Conservation (phyloP, 2,888 invertebrate genomes). For the Plebejus argus region DNA sequence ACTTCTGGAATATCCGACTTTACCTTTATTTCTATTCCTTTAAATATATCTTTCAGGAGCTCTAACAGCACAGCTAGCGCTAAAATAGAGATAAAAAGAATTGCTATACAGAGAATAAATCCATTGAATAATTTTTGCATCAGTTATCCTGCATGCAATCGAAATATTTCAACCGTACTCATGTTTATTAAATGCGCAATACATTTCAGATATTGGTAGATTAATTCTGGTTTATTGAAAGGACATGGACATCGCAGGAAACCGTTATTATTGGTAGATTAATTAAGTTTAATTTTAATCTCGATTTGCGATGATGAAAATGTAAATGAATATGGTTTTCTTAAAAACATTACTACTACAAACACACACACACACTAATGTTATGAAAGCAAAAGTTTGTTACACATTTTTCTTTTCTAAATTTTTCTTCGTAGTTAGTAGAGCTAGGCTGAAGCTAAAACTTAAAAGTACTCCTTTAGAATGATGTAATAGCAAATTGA, state of each 20-base stretch:
- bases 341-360: not conserved
- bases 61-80: not conserved
- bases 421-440: no score
- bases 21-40: no score
- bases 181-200: constrained; percentile 24
- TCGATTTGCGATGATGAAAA: not conserved
- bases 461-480: no score
- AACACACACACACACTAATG: no score
- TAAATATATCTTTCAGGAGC: not conserved
- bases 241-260: not conserved
- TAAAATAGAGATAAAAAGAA: not conserved
- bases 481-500: no score
- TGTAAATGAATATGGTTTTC: not conserved
- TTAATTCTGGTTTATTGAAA: constrained; percentile 1
- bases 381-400: no score
- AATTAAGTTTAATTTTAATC: not conserved
- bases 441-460: no score
- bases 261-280: not conserved
- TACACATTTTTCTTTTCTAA: no score
- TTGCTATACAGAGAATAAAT: not conserved
- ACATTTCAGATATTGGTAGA: not conserved
- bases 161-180: not conserved
- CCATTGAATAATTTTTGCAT: not conserved
- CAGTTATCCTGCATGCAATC: not conserved
- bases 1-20: no score